These are phyloP conservation scores for Drosophila burlai DNA, from an alignment of 1,140 invertebrate species.

Conservation along the genomic window DNA sequence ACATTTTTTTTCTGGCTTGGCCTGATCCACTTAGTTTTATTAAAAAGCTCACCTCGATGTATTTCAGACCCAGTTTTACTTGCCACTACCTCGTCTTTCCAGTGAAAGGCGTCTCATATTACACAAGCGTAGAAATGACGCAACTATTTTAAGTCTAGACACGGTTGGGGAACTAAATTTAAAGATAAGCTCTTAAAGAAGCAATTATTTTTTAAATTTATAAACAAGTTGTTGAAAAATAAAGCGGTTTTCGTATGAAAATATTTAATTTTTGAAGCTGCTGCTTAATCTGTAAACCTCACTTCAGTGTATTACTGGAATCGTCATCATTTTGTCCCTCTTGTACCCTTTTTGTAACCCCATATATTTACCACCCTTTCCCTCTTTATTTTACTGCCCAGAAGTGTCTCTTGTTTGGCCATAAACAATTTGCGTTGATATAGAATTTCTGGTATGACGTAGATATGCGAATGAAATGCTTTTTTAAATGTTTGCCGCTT, in stretches of 20 bases:
- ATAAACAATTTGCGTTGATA: constrained; percentile 72
- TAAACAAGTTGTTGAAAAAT: too few species aligned
- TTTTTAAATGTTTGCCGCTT: constrained; percentile 66
- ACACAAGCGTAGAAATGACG: constrained; percentile 9
- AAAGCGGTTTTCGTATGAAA: background rate
- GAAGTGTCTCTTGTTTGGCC: constrained; percentile 33
- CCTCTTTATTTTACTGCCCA: background rate
- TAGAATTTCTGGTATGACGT: constrained; percentile 68
- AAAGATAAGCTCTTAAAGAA: background rate
- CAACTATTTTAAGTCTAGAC: background rate
- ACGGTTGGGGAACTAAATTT: background rate
- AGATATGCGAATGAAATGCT: constrained; percentile 61
- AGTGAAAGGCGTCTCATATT: constrained; percentile 18
- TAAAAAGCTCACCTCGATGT: constrained; percentile 55
- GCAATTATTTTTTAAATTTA: background rate
- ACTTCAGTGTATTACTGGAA: constrained; percentile 3
- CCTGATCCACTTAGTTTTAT: constrained; percentile 70
- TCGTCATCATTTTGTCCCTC: background rate
- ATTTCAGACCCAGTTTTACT: constrained; percentile 13
- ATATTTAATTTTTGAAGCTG: background rate
- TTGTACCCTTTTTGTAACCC: background rate
- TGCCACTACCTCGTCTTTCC: constrained; percentile 18
- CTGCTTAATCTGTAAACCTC: background rate
- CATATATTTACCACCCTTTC: constrained; percentile 6
- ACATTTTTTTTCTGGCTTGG: constrained; percentile 3